Evolutionary conservation across 2,113 vertebrate genomes (phyloP).

Genomic region (cattle (Bos taurus)): DNA sequence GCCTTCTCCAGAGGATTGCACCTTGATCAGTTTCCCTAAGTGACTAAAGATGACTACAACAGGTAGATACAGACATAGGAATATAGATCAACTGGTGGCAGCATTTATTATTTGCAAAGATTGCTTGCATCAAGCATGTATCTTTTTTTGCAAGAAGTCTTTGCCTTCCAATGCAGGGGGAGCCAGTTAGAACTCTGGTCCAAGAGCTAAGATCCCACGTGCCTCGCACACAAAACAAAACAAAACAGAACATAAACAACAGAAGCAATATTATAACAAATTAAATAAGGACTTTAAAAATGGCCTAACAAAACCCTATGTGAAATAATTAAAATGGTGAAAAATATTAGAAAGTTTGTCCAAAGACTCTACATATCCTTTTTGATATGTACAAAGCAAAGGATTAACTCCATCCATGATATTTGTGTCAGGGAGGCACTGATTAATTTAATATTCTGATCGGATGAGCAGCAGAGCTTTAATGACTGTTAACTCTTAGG

Average conservation of each 20-base stretch:
- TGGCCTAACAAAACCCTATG: neutral
- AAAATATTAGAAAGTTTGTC: neutral
- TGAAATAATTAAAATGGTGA: neutral
- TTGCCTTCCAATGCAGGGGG: neutral
- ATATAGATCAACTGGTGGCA: too few relatives aligned
- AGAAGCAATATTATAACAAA: neutral
- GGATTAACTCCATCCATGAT: constrained; percentile 75
- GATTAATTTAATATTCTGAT: constrained; percentile 86
- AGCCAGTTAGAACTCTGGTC: neutral
- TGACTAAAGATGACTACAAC: accelerated
- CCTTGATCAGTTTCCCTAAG: accelerated
- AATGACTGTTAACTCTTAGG: constrained; percentile 84
- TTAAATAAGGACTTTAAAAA: neutral
- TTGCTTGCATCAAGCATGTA: accelerated
- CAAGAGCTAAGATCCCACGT: neutral
- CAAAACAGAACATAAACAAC: neutral
- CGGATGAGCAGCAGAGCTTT: constrained; percentile 79
- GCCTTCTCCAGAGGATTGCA: neutral
- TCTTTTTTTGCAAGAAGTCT: neutral
- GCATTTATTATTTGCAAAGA: neutral
- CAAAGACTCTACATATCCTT: constrained; percentile 4
- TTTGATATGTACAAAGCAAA: constrained; percentile 65
- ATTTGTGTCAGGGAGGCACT: constrained; percentile 71
- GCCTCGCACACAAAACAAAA: neutral
- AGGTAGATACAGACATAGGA: neutral